These are phyloP conservation scores for Drosophila lini DNA, from an alignment of 1,140 invertebrate species.

Conservation along the genomic window DNA sequence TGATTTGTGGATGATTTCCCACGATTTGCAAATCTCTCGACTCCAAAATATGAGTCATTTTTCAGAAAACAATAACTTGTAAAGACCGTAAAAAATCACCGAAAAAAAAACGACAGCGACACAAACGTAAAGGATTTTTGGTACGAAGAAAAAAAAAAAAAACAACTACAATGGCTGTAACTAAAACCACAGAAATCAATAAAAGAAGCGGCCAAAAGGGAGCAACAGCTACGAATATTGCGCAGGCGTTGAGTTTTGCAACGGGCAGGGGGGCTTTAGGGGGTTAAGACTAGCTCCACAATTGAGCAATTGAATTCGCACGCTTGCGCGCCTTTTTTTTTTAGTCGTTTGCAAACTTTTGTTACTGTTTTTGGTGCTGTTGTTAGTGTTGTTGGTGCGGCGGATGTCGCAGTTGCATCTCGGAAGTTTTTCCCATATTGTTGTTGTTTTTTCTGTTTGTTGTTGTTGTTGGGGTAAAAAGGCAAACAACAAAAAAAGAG, in stretches of 20 bases:
- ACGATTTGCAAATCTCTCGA: constrained; percentile 64
- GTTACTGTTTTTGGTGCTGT: constrained; percentile 21
- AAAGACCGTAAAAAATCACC: constrained; percentile 46
- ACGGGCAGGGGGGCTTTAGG: constrained; percentile 1
- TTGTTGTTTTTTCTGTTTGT: constrained; percentile 25
- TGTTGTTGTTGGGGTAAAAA: constrained; percentile 60
- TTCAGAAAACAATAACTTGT: constrained; percentile 75
- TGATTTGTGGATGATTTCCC: constrained; percentile 68
- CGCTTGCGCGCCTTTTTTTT: constrained; percentile 79
- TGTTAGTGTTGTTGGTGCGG: constrained; percentile 37
- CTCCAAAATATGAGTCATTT: constrained; percentile 69
- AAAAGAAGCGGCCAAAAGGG: constrained; percentile 70
- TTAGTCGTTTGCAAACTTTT: constrained; percentile 20
- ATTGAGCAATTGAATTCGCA: constrained; percentile 83
- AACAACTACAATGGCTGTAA: constrained; percentile 44
- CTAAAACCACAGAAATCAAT: constrained; percentile 81
- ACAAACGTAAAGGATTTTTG: constrained; percentile 40
- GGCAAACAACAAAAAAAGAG: constrained; percentile 65
- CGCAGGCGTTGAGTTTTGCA: constrained; percentile 62
- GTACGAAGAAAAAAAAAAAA: constrained; percentile 19
- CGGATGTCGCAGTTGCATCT: constrained; percentile 80
- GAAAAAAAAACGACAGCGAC: constrained; percentile 44
- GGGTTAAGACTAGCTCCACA: constrained; percentile 49
- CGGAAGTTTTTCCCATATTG: constrained; percentile 69
- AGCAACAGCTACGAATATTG: constrained; percentile 58